These are phyloP conservation scores for Eupristina koningsbergeri DNA, from an alignment of 1,140 invertebrate species.

Conservation along the genomic window DNA sequence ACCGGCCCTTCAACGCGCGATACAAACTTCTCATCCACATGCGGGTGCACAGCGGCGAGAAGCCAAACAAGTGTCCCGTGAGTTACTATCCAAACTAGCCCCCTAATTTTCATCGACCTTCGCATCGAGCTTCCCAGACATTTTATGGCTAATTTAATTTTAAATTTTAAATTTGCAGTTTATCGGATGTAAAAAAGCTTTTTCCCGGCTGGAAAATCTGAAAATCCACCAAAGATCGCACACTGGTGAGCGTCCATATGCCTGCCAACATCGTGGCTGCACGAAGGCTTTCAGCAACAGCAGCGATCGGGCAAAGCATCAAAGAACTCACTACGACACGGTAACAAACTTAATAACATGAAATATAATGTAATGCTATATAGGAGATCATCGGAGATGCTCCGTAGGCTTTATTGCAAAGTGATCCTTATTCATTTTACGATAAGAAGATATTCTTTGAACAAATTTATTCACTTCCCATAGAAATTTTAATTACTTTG, in stretches of 20 bases:
- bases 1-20: conserved; percentile 93
- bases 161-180: too few relatives aligned
- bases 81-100: conserved; percentile 67
- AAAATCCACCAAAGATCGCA: conserved; percentile 97
- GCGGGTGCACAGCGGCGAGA: conserved; percentile 95
- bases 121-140: too few relatives aligned
- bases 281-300: conserved; percentile 97
- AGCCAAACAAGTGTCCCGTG: conserved; percentile 96
- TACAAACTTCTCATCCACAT: conserved; percentile 98
- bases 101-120: too few relatives aligned
- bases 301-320: conserved; percentile 96
- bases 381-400: too few relatives aligned
- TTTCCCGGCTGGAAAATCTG: conserved; percentile 94
- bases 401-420: too few relatives aligned
- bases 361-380: too few relatives aligned
- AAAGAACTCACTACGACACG: conserved; percentile 95
- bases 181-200: conserved; percentile 92
- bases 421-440: too few relatives aligned
- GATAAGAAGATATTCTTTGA: too few relatives aligned
- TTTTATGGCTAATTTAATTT: too few relatives aligned
- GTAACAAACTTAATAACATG: conserved; percentile 74
- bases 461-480: too few relatives aligned
- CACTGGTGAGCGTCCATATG: conserved; percentile 90
- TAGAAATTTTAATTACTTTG: too few relatives aligned
- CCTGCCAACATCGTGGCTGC: conserved; percentile 89